These are phyloP conservation scores for Tipula vernalis DNA, from an alignment of 2,888 invertebrate genomes.

Conservation along the genomic window DNA sequence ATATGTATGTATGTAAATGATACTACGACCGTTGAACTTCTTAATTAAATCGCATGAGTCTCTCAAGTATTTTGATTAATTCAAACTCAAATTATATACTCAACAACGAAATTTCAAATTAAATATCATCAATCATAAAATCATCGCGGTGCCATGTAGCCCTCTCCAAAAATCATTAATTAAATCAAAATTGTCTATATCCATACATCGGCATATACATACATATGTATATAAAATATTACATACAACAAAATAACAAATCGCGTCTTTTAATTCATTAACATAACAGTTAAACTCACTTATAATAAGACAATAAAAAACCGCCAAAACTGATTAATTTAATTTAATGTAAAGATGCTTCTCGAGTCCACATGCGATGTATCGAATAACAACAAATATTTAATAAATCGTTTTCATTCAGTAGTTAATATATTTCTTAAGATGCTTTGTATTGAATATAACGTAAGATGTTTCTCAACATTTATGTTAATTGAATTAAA, in stretches of 20 bases:
- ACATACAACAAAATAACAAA: not conserved
- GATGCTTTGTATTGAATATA: too few relatives aligned
- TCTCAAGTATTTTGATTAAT: not conserved
- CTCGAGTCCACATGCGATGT: not conserved
- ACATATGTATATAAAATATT: not conserved
- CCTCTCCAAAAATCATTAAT: not conserved
- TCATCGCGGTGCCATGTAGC: not conserved
- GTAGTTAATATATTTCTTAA: not conserved
- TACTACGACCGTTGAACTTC: not conserved
- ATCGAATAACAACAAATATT: not conserved
- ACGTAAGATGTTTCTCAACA: not conserved
- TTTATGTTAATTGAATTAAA: not conserved
- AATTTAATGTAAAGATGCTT: not conserved
- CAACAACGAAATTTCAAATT: not conserved
- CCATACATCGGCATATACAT: too few relatives aligned
- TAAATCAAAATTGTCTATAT: not conserved
- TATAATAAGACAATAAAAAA: not conserved
- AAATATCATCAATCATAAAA: not conserved
- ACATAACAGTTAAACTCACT: not conserved
- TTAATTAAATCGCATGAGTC: not conserved
- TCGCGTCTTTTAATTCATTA: not conserved
- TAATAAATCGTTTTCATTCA: not conserved
- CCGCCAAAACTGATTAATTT: not conserved
- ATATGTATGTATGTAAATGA: too few relatives aligned
- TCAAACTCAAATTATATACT: not conserved